Percentiles rank a stretch among this genome's conserved stretches.
phyloP scores from a whole-genome alignment of 2,797 vertebrate genomes.

The Artibeus jamaicensis region DNA sequence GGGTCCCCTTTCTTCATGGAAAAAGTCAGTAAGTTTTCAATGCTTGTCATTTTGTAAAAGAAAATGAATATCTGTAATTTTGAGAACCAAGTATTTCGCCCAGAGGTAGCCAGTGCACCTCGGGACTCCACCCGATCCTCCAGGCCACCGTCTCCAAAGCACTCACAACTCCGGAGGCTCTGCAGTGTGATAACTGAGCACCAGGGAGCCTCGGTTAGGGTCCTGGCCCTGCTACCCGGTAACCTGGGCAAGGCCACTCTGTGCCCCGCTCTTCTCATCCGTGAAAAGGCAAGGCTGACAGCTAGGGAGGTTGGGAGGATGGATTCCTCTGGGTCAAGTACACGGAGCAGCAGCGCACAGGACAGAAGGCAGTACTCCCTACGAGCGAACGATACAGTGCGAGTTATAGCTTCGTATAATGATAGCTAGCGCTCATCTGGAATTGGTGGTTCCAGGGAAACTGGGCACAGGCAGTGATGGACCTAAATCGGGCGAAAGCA shows the following conservation, averaged over 20 bases:
- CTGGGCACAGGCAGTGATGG: not conserved
- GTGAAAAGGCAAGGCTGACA: not conserved
- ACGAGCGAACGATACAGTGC: not conserved
- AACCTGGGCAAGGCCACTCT: not conserved
- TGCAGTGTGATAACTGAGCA: fast-evolving
- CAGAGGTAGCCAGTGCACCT: not conserved
- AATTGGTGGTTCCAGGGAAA: not conserved
- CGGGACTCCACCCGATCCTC: not conserved
- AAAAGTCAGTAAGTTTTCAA: not conserved
- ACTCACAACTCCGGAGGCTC: not conserved
- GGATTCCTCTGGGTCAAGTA: fast-evolving
- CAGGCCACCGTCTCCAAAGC: not conserved
- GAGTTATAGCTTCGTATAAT: not conserved
- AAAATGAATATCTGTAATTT: not conserved
- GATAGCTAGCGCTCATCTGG: not conserved
- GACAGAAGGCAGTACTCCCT: fast-evolving
- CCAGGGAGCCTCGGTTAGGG: no score
- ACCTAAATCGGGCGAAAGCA: not conserved
- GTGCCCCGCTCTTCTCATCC: not conserved
- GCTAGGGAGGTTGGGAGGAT: not conserved
- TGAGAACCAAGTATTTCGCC: not conserved
- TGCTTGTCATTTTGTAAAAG: not conserved
- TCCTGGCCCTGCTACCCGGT: not conserved
- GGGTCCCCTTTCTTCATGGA: not conserved
- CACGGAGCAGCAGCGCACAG: not conserved